These are phyloP conservation scores for Pelecanus crispus DNA, from an alignment of 2,113 vertebrate genomes.

Conservation along the genomic window DNA sequence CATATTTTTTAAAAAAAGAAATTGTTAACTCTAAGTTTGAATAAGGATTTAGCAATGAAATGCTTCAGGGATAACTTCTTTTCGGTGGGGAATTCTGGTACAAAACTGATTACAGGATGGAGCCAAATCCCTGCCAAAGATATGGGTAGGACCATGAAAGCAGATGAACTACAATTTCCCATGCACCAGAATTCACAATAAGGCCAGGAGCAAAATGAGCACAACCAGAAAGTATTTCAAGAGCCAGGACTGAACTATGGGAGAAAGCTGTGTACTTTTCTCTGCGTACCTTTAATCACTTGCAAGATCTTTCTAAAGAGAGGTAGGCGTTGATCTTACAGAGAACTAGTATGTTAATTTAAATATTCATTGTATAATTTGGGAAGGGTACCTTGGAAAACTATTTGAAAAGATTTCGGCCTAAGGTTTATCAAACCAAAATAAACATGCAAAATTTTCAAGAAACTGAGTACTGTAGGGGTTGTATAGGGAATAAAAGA, in stretches of 20 bases:
- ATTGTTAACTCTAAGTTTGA: not conserved
- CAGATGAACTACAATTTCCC: slow-evolving; percentile 42
- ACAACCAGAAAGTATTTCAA: slow-evolving; percentile 34
- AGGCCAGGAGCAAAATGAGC: slow-evolving; percentile 51
- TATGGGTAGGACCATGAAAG: slow-evolving; percentile 23
- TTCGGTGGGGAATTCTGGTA: slow-evolving; percentile 16
- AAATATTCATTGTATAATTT: slow-evolving; percentile 30
- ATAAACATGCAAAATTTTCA: not conserved
- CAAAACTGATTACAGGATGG: slow-evolving; percentile 16
- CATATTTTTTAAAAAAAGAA: not conserved
- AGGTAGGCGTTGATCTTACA: slow-evolving; percentile 8
- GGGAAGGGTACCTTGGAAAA: not conserved
- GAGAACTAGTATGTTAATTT: not conserved
- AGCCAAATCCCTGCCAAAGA: slow-evolving; percentile 34
- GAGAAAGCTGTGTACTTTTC: slow-evolving; percentile 3
- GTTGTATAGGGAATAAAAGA: not conserved
- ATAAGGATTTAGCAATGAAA: slow-evolving; percentile 10
- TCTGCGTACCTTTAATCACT: not conserved
- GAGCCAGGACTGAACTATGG: slow-evolving; percentile 8
- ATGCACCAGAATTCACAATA: slow-evolving; percentile 28
- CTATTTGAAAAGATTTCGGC: not conserved
- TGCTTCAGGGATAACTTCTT: slow-evolving; percentile 27
- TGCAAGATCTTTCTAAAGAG: slow-evolving; percentile 42
- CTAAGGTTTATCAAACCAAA: not conserved
- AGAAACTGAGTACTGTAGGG: not conserved